Base-by-base conservation (phyloP, 2,797 vertebrate genomes). In the Euphonia xanthogaster region DNA sequence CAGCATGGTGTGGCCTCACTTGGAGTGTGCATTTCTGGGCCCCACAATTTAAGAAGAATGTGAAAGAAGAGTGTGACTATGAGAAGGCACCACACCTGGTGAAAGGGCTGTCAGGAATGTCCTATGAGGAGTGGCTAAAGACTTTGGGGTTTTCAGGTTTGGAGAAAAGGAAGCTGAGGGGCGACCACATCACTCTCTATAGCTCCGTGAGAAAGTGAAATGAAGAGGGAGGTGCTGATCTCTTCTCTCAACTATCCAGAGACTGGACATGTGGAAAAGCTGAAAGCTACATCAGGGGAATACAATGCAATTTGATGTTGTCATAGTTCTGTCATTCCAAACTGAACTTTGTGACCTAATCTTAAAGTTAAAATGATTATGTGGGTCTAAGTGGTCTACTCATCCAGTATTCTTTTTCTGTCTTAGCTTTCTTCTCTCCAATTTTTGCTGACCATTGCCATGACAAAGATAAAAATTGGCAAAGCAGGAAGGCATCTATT, bases 131-230 rank as follows among this genome's bases (percentile, higher is more conserved):
- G 10, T 5, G 6, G 14, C 9, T 66, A 25, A 71, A 16, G 31
- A 51, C 3, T 66, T 79, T 4, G 12, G 4, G 2, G 0, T 45
- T 66, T 20, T 66, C 47, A 51, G 3, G 7, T 66, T 16, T 51
- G 31, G 23, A 37, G 47, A 51, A 75, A 74, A 60, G 35, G n/a
- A 61, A 7, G 6, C 11, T 66, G 18, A 75, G 31, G 6, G 3
- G 10, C 0, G 1, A 33, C 14, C 8, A 14, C 4, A 24, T 57
- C 17, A 8, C 7, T 72, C 24, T 47, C 31, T 48, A 7, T 9
- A 39, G 8, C 5, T 57, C 42, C 39, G 14, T 50, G n/a, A 74
- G 51, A 12, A 82, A 21, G 6, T 9, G 6, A 54, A 54, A 22
- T 35, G 1, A 33, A 63, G 25, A 57, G 12, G 31, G 28, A 44